These are phyloP conservation scores for Mermis nigrescens DNA, from an alignment of 2,888 invertebrate genomes.

Conservation along the genomic window DNA sequence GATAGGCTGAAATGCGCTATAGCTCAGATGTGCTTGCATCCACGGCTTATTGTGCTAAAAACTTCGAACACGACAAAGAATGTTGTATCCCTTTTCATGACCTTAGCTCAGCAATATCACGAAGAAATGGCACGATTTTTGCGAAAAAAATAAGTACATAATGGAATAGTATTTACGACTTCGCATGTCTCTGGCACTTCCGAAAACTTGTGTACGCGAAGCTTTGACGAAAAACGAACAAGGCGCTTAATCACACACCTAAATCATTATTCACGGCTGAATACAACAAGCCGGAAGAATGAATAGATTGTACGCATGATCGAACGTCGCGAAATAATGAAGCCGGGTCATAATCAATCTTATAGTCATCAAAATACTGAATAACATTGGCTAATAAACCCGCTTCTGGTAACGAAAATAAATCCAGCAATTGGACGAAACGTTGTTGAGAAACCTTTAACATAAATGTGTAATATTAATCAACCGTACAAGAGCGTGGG, in stretches of 20 bases:
- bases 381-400: constrained; percentile 75
- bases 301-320: constrained; percentile 15
- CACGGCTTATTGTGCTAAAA: too few species aligned
- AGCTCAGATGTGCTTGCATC: too few species aligned
- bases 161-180: too few species aligned
- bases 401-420: constrained; percentile 93
- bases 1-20: too few species aligned
- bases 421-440: constrained; percentile 84
- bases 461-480: background rate
- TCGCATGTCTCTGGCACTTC: too few species aligned
- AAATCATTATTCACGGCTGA: background rate
- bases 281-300: constrained; percentile 1
- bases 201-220: too few species aligned
- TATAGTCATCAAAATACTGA: constrained; percentile 68
- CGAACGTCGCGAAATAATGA: constrained; percentile 77
- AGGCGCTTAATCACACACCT: background rate
- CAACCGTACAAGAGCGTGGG: too few species aligned
- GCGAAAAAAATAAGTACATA: too few species aligned
- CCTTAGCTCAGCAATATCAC: too few species aligned
- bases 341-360: constrained; percentile 81
- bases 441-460: constrained; percentile 19
- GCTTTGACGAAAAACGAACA: background rate
- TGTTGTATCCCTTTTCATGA: too few species aligned
- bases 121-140: too few species aligned
- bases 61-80: too few species aligned